Conservation (phyloP, 2,888 invertebrate species). For the Lottia scabra region DNA sequence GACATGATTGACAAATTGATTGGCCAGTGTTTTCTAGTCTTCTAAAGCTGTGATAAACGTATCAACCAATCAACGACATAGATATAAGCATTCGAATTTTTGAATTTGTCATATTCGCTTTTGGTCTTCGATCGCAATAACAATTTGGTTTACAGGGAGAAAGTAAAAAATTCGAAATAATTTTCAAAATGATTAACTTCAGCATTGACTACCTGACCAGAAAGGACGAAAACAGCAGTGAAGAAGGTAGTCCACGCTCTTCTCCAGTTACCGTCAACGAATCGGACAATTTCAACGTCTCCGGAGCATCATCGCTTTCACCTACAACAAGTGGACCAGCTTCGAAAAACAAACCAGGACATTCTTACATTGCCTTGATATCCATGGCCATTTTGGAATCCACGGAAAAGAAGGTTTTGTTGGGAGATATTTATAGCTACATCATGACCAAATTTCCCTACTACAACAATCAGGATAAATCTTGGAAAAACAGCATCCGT, state of each 20-base stretch:
- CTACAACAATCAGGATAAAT: conserved; percentile 62
- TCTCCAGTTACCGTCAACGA: not conserved
- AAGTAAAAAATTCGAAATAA: not conserved
- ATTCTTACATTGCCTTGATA: conserved; percentile 66
- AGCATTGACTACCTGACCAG: not conserved
- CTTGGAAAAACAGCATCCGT: conserved; percentile 66
- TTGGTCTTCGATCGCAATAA: too few species aligned
- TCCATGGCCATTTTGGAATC: conserved; percentile 66
- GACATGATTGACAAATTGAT: too few species aligned
- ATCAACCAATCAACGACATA: not conserved
- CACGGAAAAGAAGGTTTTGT: conserved; percentile 57
- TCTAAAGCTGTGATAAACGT: too few species aligned
- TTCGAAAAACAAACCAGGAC: conserved; percentile 46
- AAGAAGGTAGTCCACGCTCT: not conserved
- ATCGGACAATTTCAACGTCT: not conserved
- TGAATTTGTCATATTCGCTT: too few species aligned
- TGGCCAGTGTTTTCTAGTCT: too few species aligned
- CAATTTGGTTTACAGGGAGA: too few species aligned
- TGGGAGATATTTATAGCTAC: conserved; percentile 66
- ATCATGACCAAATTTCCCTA: conserved; percentile 62
- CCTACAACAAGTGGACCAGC: not conserved
- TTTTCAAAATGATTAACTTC: not conserved
- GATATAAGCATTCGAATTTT: not conserved
- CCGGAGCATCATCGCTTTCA: not conserved
- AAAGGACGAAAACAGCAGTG: not conserved